Conservation (phyloP, 1,140 invertebrate genomes). For the Zophobas morio region DNA sequence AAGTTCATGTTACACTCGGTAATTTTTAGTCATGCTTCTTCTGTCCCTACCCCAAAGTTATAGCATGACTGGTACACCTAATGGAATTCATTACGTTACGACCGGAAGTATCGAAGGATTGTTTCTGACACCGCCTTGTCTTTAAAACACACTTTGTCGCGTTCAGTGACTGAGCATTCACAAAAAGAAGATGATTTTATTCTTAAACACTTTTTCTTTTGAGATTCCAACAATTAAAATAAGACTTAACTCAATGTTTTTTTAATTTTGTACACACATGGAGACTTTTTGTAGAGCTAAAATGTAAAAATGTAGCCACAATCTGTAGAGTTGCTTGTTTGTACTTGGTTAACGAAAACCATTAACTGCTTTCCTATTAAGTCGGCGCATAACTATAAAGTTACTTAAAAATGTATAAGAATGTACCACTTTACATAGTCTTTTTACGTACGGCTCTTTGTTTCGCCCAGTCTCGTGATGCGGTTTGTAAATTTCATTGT, state of each 20-base stretch:
- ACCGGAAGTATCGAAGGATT: slow-evolving; percentile 29
- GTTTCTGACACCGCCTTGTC: slow-evolving; percentile 28
- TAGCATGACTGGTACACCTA: slow-evolving; percentile 33
- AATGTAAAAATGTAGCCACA: too few species aligned
- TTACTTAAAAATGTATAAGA: too few species aligned
- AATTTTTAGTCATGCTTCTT: slow-evolving; percentile 41
- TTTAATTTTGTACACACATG: too few species aligned
- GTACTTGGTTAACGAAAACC: too few species aligned
- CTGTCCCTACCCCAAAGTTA: slow-evolving; percentile 31
- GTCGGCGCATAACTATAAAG: too few species aligned
- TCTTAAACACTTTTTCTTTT: too few species aligned
- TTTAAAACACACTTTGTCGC: not conserved
- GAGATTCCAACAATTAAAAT: too few species aligned
- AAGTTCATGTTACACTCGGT: slow-evolving; percentile 21
- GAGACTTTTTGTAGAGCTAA: too few species aligned
- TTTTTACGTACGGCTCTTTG: not conserved
- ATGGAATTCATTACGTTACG: slow-evolving; percentile 16
- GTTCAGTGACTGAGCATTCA: not conserved
- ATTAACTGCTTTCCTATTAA: too few species aligned
- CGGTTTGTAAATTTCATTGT: slow-evolving; percentile 40
- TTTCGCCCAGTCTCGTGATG: slow-evolving; percentile 14
- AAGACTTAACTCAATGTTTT: too few species aligned
- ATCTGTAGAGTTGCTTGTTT: too few species aligned
- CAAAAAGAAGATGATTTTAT: too few species aligned
- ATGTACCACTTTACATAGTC: not conserved